phyloP scores from a whole-genome alignment of 2,888 invertebrate genomes.

The Aphelenchoides bicaudatus region DNA sequence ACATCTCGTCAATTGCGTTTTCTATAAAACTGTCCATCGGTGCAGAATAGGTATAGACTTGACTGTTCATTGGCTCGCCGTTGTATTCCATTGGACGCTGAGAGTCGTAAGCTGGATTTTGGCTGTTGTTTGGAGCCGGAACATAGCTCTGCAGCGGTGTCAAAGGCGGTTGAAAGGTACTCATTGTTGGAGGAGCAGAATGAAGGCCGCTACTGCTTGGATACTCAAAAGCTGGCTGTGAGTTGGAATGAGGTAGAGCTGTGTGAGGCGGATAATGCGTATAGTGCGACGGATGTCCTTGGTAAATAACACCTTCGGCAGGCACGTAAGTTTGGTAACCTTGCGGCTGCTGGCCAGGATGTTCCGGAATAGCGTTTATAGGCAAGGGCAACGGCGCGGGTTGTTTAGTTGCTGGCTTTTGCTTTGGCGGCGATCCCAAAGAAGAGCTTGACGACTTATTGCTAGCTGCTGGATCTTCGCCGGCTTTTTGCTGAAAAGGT shows the following conservation, averaged over 20 bases:
- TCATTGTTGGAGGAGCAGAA: conserved; percentile 14
- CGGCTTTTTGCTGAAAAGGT: not conserved
- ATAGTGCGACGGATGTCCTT: conserved; percentile 7
- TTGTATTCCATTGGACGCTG: conserved; percentile 5
- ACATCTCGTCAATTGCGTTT: conserved; percentile 13
- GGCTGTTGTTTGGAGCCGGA: not conserved
- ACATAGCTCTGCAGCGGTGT: not conserved
- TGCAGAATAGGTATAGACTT: not conserved
- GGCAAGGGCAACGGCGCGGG: not conserved
- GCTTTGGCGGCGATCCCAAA: not conserved
- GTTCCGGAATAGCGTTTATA: not conserved
- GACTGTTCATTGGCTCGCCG: not conserved
- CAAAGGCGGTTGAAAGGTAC: not conserved
- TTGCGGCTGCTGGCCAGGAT: not conserved
- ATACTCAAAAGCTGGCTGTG: conserved; percentile 9
- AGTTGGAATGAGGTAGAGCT: conserved; percentile 5
- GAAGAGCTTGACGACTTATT: not conserved
- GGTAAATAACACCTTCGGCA: not conserved
- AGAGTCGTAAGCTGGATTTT: not conserved
- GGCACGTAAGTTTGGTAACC: not conserved
- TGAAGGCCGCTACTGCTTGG: conserved; percentile 18
- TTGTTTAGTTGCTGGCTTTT: too few relatives aligned
- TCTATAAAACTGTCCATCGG: conserved; percentile 8
- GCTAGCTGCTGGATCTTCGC: too few relatives aligned
- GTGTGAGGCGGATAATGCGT: conserved; percentile 1